Percentiles rank a stretch among this genome's conserved stretches.
Evolutionary conservation across 2,113 vertebrate species (phyloP).

Genomic region (Narcine bancroftii): DNA sequence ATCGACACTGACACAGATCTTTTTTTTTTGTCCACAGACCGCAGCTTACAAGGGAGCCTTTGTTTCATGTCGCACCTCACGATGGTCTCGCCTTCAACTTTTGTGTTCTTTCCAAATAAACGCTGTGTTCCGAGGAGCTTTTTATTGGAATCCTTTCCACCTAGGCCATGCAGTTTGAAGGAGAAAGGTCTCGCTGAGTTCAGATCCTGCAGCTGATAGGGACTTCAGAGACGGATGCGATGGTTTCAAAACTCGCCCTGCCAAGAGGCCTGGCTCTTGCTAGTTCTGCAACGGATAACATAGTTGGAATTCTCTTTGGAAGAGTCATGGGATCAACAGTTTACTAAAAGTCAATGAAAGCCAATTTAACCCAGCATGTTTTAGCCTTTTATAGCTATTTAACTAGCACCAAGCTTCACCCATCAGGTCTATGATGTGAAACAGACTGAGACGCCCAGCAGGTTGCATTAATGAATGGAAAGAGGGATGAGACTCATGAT

Average conservation of each 20-base stretch:
- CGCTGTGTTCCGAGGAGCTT: background rate
- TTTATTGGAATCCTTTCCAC: background rate
- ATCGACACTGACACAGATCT: too few species aligned
- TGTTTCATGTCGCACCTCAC: background rate
- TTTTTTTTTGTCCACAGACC: too few species aligned
- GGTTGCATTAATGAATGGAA: background rate
- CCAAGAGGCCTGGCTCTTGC: too few species aligned
- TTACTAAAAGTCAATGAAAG: background rate
- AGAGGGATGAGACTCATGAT: too few species aligned
- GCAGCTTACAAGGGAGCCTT: background rate
- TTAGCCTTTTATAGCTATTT: background rate
- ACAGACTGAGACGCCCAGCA: background rate
- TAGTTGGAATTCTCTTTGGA: background rate
- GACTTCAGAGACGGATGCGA: background rate
- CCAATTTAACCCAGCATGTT: background rate
- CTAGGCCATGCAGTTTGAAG: background rate
- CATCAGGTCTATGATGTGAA: background rate
- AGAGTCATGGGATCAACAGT: background rate
- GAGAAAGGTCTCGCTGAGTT: background rate
- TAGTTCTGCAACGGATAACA: background rate
- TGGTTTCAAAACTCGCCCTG: background rate
- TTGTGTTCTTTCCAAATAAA: background rate
- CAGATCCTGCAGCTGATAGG: background rate
- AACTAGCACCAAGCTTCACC: background rate
- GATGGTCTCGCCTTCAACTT: too few species aligned